Percentiles rank a stretch among this genome's conserved stretches.
phyloP scores from a whole-genome alignment of 1,140 invertebrate genomes.

The Macrobrachium nipponense region DNA sequence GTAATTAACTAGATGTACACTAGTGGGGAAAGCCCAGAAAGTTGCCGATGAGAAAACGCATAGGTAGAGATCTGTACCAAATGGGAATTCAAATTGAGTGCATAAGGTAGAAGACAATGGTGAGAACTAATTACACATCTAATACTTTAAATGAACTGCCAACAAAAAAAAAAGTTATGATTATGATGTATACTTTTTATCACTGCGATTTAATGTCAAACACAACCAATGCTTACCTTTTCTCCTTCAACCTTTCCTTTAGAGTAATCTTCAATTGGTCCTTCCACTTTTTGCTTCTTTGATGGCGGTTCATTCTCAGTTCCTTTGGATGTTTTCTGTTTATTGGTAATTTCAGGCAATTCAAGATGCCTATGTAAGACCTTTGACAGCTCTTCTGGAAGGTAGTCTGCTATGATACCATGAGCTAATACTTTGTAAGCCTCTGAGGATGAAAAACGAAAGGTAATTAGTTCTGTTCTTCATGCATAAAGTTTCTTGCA shows the following conservation, averaged over 20 bases:
- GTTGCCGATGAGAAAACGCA: too few species aligned
- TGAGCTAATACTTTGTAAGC: slow-evolving; percentile 53
- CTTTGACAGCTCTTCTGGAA: slow-evolving; percentile 33
- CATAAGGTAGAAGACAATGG: too few species aligned
- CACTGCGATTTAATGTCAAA: background rate
- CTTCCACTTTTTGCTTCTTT: slow-evolving; percentile 51
- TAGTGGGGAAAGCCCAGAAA: too few species aligned
- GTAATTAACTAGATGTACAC: too few species aligned
- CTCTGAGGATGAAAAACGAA: slow-evolving; percentile 18
- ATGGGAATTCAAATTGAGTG: too few species aligned
- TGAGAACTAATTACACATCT: too few species aligned
- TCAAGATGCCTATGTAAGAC: slow-evolving; percentile 33
- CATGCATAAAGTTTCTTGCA: background rate
- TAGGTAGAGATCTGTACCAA: too few species aligned
- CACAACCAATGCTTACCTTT: slow-evolving; percentile 35
- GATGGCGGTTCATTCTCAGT: slow-evolving; percentile 38
- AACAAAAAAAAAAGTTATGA: too few species aligned
- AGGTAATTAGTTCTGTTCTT: background rate
- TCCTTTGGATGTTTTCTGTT: slow-evolving; percentile 36
- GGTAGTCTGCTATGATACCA: slow-evolving; percentile 59
- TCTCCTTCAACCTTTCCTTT: slow-evolving; percentile 17
- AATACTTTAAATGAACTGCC: too few species aligned
- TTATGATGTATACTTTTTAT: too few species aligned
- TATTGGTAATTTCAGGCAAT: slow-evolving; percentile 30
- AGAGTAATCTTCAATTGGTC: slow-evolving; percentile 55